Base-by-base conservation (phyloP, 1,140 invertebrate genomes). In the Philopotamus ludificatus region DNA sequence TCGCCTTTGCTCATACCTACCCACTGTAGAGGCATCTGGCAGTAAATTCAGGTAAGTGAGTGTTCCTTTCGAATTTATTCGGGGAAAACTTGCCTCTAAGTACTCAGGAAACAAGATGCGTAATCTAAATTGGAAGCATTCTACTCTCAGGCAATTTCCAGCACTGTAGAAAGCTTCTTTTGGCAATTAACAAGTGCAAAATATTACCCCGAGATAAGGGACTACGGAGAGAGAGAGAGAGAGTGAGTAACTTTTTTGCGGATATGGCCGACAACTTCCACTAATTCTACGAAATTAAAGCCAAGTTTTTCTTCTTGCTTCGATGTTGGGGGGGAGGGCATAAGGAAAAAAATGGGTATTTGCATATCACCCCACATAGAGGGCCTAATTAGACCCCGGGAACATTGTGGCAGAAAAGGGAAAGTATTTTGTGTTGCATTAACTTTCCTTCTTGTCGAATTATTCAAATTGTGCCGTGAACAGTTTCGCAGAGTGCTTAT, bases 381-480 rank as follows among this genome's bases (percentile, higher is more conserved):
- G 58, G 68, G 61, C 55, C 68, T 70, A 70, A 70, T 70, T 70
- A 70, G 64, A 55, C 7, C 61, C 22, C 62, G 63, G 39, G 67
- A 66, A 39, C 54, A 57, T 39, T 63, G 64, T 60, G 64, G 42
- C 68, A 34, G n/a, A 66, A 66, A 70, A 64, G 64, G 23, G 65
- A 57, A 70, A 70, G 64, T 65, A 68, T 68, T 68, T 66, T 66
- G 63, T 64, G 63, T n/a, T 64, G 61, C 64, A 70, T 70, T 70
- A 70, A 66, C 68, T 64, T 66, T 66, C 59, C 63, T 64, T 63
- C 61, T 34, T 18, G 41, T 55, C 39, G 68, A 70, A 70, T 70
- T 70, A 70, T 70, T 70, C 64, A 70, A 70, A 70, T 70, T 47
- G 47, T 45, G 47, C 58, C 51, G 44, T 28, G 53, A 26, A 22